phyloP scores from a whole-genome alignment of 2,888 invertebrate species.

The Heliconius aoede region DNA sequence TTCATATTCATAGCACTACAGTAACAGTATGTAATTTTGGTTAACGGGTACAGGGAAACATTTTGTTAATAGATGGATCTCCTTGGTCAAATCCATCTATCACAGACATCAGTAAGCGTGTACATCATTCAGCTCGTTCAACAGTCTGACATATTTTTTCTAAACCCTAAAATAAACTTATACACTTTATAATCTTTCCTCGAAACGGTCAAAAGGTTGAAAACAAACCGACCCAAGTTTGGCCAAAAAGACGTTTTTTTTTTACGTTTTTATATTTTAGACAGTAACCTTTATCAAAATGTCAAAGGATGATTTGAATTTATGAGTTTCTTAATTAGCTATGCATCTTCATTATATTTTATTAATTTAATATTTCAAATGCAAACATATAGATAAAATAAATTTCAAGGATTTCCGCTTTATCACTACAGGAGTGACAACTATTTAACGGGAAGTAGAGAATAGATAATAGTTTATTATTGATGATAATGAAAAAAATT shows the following conservation, averaged over 20 bases:
- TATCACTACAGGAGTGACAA: not conserved
- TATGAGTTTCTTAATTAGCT: not conserved
- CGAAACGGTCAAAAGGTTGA: not conserved
- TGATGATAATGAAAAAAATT: too few relatives aligned
- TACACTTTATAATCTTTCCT: not conserved
- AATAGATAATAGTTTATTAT: too few relatives aligned
- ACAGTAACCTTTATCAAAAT: conserved; percentile 19
- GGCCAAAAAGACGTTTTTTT: not conserved
- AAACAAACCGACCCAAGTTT: not conserved
- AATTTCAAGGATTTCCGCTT: not conserved
- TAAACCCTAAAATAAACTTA: not conserved
- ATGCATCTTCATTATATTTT: not conserved
- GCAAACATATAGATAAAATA: not conserved
- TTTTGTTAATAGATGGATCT: not conserved
- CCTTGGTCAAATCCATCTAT: not conserved
- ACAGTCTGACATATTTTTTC: not conserved
- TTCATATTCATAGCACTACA: too few relatives aligned
- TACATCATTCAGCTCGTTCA: not conserved
- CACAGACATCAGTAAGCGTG: not conserved
- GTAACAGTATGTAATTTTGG: too few relatives aligned
- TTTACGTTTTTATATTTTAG: conserved; percentile 4
- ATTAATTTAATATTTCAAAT: conserved; percentile 4
- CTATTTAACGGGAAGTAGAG: not conserved
- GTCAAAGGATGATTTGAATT: conserved; percentile 16
- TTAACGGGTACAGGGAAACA: not conserved